Evolutionary conservation across 1,140 invertebrate species (phyloP), one percentile per base, ranked within the genome.

Genomic region (Myzus persicae): DNA sequence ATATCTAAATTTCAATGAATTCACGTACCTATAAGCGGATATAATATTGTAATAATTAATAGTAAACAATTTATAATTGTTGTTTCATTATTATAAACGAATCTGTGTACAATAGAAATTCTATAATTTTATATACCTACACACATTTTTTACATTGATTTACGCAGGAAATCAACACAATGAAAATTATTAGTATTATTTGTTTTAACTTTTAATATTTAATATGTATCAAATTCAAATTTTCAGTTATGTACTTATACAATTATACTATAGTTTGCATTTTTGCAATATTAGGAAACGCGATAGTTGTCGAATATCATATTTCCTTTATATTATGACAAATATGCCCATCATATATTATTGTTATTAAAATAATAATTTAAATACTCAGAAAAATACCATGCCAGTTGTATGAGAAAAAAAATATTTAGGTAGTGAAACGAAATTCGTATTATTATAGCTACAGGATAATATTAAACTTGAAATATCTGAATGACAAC

Each of bases 221-320:
- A 54, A 5, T 76, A 76, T n/a, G 4, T 18, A 88, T 88, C 87
- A 88, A 48, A 88, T 88, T 88, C 2, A 22, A n/a, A 88, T 51
- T 88, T n/a, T 22, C 51, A 88, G 22, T 88, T 76, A 76, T n/a
- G n/a, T n/a, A n/a, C n/a, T 76, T 88, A n/a, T 48, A 18, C 18
- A 87, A 87, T 46, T 44, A 88, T n/a, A 31, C 24, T 11, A 88
- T 26, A 89, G 89, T 90, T 44, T 42, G 89, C 89, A 90, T n/a
- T 42, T 90, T 44, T 42, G 89, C 89, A 90, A 44, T 42, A 59
- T 67, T 67, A 67, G 26, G 38, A 44, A 42, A 90, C 59, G 31
- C 31, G 24, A 67, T 90, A 67, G 38, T 67, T 89, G 87, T 89
- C n/a, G 38, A 42, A 51, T 36, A 26, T 90, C 40, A 90, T 26